Evolutionary conservation across 53 echinoderm and acorn worm species (phyloP), one percentile per base, ranked within the genome.

Genomic region (Arbacia lixula): DNA sequence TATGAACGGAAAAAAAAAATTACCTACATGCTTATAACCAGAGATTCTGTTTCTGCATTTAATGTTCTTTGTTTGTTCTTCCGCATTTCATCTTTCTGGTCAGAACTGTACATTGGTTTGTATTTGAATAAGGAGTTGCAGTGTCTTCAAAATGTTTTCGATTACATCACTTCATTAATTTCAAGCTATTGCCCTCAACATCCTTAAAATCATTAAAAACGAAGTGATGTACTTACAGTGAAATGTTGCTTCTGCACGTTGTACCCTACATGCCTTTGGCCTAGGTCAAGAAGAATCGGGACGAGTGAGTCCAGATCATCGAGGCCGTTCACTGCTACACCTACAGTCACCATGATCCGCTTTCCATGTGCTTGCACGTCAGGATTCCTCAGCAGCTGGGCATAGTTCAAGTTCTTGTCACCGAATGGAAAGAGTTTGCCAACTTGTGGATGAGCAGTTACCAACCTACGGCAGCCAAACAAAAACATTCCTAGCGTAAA

Each of bases 291-390:
- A 3, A 91, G 55, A 60, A 76, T 74, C 3, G 91, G 87, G 0
- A 91, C 84, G 20, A 91, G 63, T 1, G 87, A 56, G 17, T 87
- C 91, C 43, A 87, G 53, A 34, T 91, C 84, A 34, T 91, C 76
- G 31, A 91, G 52, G 1, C 87, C 91, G 6, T 84, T 64, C 19
- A 91, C 87, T 14, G 87, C 87, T 11, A 53, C n/a, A 11, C 91
- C 87, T 1, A 91, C 75, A 16, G 76, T 87, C 84, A 84, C 84
- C 83, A 91, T 91, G 3, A 91, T 87, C 34, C 87, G 66, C 50
- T 46, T 54, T 1, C 83, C 91, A 36, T 91, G 91, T 52, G 83
- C 54, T 26, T 27, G 39, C 36, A 84, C 76, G 41, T 91, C 74
- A 1, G 67, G 21, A 50, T 91, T 34, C 19, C 36, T 28, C 20